These are phyloP conservation scores for Anastrepha obliqua DNA, from an alignment of 1,140 invertebrate species.

Conservation along the genomic window DNA sequence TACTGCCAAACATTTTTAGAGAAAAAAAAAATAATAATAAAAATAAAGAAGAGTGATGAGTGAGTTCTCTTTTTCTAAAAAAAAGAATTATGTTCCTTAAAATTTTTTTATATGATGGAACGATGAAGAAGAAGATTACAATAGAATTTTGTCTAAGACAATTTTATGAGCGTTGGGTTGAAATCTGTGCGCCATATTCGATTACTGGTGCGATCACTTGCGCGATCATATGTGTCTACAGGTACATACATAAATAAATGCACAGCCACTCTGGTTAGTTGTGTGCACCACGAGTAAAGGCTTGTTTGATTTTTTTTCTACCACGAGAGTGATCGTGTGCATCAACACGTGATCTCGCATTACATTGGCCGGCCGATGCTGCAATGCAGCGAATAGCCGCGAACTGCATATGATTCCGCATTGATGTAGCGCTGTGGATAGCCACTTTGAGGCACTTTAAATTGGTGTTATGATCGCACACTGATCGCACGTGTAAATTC, in stretches of 20 bases:
- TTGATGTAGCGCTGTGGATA: constrained; percentile 15
- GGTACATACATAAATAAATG: neutral
- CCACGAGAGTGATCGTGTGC: neutral
- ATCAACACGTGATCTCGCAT: constrained; percentile 40
- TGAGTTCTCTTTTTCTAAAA: too few species aligned
- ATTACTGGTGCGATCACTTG: constrained; percentile 15
- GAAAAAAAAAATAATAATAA: neutral
- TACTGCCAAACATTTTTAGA: neutral
- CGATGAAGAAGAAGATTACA: too few species aligned
- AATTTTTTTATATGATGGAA: too few species aligned
- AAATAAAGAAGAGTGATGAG: too few species aligned
- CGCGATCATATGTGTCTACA: neutral
- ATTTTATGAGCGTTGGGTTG: neutral
- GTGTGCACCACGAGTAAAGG: neutral
- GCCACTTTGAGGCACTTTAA: constrained; percentile 50
- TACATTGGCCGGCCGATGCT: neutral
- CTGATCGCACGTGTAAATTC: constrained; percentile 52
- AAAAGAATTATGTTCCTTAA: too few species aligned
- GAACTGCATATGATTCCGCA: neutral
- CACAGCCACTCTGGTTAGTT: neutral
- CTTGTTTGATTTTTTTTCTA: neutral
- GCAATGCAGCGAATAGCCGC: neutral
- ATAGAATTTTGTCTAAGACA: too few species aligned
- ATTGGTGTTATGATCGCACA: constrained; percentile 52
- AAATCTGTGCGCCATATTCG: neutral